Conservation (phyloP, 1,140 invertebrate species). For the Cotesia chilonis region DNA sequence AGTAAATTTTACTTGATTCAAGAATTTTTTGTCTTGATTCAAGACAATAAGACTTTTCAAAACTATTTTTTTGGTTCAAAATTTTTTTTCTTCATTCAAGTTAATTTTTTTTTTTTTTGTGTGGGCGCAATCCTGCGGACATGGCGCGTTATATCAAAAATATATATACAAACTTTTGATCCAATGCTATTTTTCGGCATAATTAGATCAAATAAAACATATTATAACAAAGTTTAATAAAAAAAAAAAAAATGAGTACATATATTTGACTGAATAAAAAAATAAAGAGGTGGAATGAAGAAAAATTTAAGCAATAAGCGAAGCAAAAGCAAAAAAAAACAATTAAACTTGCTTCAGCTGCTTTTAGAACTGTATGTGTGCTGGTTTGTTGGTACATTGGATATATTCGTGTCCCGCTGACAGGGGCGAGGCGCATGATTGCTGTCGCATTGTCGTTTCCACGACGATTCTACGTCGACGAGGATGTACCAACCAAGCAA, state of each 20-base stretch:
- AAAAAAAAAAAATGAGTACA: background rate
- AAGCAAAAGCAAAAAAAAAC: slow-evolving; percentile 36
- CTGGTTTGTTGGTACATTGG: background rate
- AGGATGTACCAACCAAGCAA: background rate
- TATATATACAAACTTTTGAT: too few relatives aligned
- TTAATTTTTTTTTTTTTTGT: too few relatives aligned
- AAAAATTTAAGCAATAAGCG: slow-evolving; percentile 31
- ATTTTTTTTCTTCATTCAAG: too few relatives aligned
- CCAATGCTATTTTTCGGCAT: too few relatives aligned
- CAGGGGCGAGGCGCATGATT: slow-evolving; percentile 64
- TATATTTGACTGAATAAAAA: slow-evolving; percentile 33
- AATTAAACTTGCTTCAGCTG: slow-evolving; percentile 8
- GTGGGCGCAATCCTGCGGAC: too few relatives aligned
- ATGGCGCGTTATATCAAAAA: too few relatives aligned
- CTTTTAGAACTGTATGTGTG: slow-evolving; percentile 7
- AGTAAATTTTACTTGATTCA: too few relatives aligned
- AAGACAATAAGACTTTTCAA: too few relatives aligned
- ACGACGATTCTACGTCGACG: slow-evolving; percentile 50
- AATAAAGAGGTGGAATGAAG: slow-evolving; percentile 41
- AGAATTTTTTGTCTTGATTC: too few relatives aligned
- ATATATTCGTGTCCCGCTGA: slow-evolving; percentile 52
- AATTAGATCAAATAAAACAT: too few relatives aligned
- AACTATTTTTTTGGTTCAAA: too few relatives aligned
- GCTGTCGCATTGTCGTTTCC: slow-evolving; percentile 62
- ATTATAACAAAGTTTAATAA: too few relatives aligned